A percentile compares a stretch with the other conserved stretches of the same genome.
Conservation (phyloP, 2,888 invertebrate genomes). For the Lepidocyrtoides sp. region DNA sequence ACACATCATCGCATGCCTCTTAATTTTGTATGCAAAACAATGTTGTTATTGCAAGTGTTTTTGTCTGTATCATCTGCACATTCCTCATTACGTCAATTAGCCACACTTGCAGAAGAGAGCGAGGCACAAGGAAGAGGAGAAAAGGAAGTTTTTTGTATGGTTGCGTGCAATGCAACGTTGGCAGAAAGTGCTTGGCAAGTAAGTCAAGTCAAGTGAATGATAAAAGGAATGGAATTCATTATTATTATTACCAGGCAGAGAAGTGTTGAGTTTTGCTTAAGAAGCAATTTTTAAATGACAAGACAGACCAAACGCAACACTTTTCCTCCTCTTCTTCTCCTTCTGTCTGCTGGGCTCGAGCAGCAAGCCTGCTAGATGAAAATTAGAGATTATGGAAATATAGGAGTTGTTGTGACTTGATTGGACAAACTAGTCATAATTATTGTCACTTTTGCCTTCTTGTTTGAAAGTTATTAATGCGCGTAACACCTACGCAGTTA, state of each 20-base stretch:
- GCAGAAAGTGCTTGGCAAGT: not conserved
- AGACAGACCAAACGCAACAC: not conserved
- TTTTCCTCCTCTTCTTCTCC: not conserved
- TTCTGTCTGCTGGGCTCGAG: too few relatives aligned
- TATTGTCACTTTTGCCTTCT: conserved; percentile 68
- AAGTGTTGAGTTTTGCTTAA: conserved; percentile 49
- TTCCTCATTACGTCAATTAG: conserved; percentile 74
- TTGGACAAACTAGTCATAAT: conserved; percentile 72
- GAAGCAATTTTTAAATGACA: conserved; percentile 67
- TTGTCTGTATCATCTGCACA: conserved; percentile 57
- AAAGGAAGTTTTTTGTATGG: not conserved
- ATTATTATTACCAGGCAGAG: not conserved
- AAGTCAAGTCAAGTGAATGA: not conserved
- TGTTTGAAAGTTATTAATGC: conserved; percentile 57
- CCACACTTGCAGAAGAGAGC: conserved; percentile 54
- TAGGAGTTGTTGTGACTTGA: conserved; percentile 55
- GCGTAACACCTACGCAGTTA: conserved; percentile 9
- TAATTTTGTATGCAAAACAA: conserved; percentile 23
- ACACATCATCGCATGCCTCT: conserved; percentile 18
- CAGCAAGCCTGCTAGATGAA: conserved; percentile 46
- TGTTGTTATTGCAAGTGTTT: conserved; percentile 42
- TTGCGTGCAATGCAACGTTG: not conserved
- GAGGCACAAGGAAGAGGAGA: conserved; percentile 21
- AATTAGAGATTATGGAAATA: conserved; percentile 59
- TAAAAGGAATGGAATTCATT: conserved; percentile 68